Base-by-base conservation (phyloP, 2,888 invertebrate genomes). In the Zaprionus lineosus region DNA sequence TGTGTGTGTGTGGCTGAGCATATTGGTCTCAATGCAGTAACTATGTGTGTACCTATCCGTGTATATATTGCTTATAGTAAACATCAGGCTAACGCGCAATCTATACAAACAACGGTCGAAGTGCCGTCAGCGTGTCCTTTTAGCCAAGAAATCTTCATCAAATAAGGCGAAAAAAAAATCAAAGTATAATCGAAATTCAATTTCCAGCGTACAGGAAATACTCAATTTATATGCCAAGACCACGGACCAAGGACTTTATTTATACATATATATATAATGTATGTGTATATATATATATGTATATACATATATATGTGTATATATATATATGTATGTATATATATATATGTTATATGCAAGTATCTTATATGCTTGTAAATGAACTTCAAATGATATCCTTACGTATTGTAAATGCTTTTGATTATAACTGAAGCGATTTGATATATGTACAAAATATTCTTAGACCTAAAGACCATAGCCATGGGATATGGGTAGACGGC, bases 11-110 rank as follows among this genome's bases (percentile, higher is more conserved):
- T 48, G 14, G 36, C 62, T 69, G 73, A 73, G 77, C 70, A 74
- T 73, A 53, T 73, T 73, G 72, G 72, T 73, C 72, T 76, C 76
- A 73, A 73, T 73, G 72, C 72, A 73, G 73, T 73, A 76, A 73
- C 72, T 66, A 53, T 66, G 6, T 53, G 44, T 70, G 39, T 73
- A 53, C 66, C 5, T 53, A 44, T 70, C 36, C 69, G 52, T 29
- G 41, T 68, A 74, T 63, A 74, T 89, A 89, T 89, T 89, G 89
- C 89, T 89, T 89, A 86, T 89, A 86, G 84, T 88, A 88, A 88
- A 88, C 87, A 76, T 83, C 61, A 64, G 82, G 77, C 77, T 75
- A 86, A 82, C 79, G 63, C 85, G 73, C 78, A 44, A 65, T 70
- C 79, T 79, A 55, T 77, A 79, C 65, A 73, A 71, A 71, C 3